A percentile compares a stretch with the other conserved stretches of the same genome.
phyloP scores from a whole-genome alignment of 2,113 vertebrate species.

The Corythoichthys haematopterus region DNA sequence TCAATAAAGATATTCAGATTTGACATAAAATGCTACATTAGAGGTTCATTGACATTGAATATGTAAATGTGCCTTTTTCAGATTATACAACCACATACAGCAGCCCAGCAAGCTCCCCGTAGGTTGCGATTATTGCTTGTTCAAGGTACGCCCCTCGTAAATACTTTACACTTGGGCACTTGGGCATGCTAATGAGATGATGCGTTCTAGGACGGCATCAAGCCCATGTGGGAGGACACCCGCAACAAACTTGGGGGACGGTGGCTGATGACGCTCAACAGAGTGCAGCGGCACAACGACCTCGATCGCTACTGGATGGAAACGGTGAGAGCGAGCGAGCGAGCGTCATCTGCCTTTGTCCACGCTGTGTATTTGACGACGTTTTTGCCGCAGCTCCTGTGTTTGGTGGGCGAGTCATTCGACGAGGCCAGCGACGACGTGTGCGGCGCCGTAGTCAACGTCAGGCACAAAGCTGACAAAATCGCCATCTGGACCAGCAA shows the following conservation, averaged over 20 bases:
- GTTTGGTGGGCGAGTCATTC: conserved; percentile 79
- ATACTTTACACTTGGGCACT: not conserved
- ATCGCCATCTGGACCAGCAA: conserved; percentile 80
- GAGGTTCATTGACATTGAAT: not conserved
- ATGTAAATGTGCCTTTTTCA: conserved; percentile 34
- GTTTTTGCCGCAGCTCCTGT: conserved; percentile 69
- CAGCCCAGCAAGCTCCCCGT: conserved; percentile 77
- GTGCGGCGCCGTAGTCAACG: conserved; percentile 79
- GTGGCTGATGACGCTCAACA: conserved; percentile 79
- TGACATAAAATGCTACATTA: not conserved
- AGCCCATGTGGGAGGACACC: conserved; percentile 81
- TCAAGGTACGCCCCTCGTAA: conserved; percentile 67
- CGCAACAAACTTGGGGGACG: conserved; percentile 78
- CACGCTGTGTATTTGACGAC: not conserved
- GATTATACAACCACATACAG: conserved; percentile 82
- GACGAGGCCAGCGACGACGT: conserved; percentile 78
- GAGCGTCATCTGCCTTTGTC: not conserved
- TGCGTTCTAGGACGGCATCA: conserved; percentile 73
- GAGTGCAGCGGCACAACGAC: conserved; percentile 79
- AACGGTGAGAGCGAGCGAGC: conserved; percentile 62
- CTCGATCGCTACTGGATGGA: conserved; percentile 81
- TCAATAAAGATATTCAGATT: no score
- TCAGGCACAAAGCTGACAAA: conserved; percentile 79
- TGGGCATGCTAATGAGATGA: not conserved
- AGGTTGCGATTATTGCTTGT: conserved; percentile 80